Evolutionary conservation across 1,140 invertebrate species (phyloP), one percentile per base, ranked within the genome.

Genomic region (Scaptomyza hsui): DNA sequence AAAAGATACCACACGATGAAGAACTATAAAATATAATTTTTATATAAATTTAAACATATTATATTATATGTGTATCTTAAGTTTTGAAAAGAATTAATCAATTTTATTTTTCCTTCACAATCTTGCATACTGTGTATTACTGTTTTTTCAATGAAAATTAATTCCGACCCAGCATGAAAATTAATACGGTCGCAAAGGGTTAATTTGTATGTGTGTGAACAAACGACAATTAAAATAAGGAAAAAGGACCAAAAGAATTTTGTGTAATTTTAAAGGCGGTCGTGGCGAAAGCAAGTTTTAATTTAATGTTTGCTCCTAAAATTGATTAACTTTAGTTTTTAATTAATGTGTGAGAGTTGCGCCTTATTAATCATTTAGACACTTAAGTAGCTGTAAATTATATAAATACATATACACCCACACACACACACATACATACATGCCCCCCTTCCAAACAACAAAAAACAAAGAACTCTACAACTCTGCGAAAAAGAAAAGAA

Each of bases 221-320:
- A 12, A 9, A n/a, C 15, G 1, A 3, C 1, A 47, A 16, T 10
- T 5, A 15, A 15, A 42, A 21, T 18, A 24, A 2, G 10, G 5
- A 10, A n/a, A 47, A 68, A 15, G 13, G 1, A 32, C 21, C 26
- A 45, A 32, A 15, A 4, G 5, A 59, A 39, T 52, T 42, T 18
- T 44, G 35, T 59, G 24, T 24, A 24, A 67, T 59, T 37, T 41
- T 60, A 37, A 52, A 24, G 56, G 35, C 64, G 65, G 65, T 55
- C 52, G 49, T 78, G 80, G 80, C 74, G 68, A n/a, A n/a, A n/a
- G n/a, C n/a, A n/a, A n/a, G n/a, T 55, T 67, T 53, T 57, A 63
- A 63, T 26, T 68, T 41, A 60, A 42, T 70, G 55, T 48, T 42
- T 63, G 32, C 60, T 70, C 35, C 15, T 68, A 44, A n/a, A 37